Conservation (phyloP, 2,888 invertebrate species). For the Chelonus formosanus region DNA sequence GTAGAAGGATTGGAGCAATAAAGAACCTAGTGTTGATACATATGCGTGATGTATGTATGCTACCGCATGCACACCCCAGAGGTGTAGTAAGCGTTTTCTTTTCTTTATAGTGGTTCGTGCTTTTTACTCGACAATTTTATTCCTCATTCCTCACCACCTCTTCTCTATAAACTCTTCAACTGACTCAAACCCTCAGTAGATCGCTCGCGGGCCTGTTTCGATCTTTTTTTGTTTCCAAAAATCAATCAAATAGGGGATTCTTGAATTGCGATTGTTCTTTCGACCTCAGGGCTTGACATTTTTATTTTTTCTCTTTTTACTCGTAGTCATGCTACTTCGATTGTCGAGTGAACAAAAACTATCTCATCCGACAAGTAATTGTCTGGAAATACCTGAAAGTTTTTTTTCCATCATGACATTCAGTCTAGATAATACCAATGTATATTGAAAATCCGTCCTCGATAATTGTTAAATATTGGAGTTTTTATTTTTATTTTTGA, state of each 20-base stretch:
- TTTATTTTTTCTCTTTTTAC: background rate
- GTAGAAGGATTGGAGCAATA: constrained; percentile 21
- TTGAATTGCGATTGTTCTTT: constrained; percentile 45
- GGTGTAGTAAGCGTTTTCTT: constrained; percentile 44
- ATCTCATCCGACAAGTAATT: constrained; percentile 10
- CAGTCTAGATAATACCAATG: too few relatives aligned
- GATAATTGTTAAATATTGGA: background rate
- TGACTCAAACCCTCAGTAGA: constrained; percentile 14
- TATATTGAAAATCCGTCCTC: background rate
- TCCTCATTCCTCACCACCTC: constrained; percentile 10
- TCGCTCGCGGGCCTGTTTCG: constrained; percentile 27
- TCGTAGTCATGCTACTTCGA: constrained; percentile 14
- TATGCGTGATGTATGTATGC: constrained; percentile 29
- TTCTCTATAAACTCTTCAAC: constrained; percentile 33
- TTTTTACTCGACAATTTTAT: constrained; percentile 36
- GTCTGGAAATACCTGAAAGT: background rate
- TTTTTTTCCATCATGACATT: background rate
- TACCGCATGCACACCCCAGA: constrained; percentile 38
- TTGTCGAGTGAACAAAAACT: constrained; percentile 5
- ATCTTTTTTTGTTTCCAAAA: constrained; percentile 32
- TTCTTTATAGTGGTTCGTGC: constrained; percentile 39
- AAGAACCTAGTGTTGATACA: constrained; percentile 19
- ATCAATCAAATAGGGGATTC: constrained; percentile 46
- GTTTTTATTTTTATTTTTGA: background rate
- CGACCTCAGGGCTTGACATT: constrained; percentile 34